Evolutionary conservation across 2,888 invertebrate genomes (phyloP).

Genomic region (Monochamus alternatus): DNA sequence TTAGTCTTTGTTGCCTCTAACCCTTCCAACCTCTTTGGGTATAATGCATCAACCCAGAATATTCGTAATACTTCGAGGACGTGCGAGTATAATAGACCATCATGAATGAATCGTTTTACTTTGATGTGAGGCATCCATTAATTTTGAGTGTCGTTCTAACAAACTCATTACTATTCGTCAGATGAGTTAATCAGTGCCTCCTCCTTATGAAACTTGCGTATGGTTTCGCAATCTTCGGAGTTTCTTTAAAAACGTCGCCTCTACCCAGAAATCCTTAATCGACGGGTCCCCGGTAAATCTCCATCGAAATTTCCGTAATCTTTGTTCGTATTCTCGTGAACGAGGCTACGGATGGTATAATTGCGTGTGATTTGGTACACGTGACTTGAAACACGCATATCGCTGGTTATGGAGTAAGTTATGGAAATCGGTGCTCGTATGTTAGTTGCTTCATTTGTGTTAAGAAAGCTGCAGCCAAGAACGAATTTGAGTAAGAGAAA

Average conservation of each 20-base stretch:
- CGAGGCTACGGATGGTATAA: not conserved
- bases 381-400: not conserved
- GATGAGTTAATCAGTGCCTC: not conserved
- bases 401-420: not conserved
- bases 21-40: no score
- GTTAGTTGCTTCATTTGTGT: no score
- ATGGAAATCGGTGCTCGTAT: not conserved
- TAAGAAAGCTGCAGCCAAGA: no score
- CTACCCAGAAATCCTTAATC: not conserved
- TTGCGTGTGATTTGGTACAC: not conserved
- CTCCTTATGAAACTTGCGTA: not conserved
- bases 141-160: not conserved
- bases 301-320: not conserved
- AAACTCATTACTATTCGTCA: not conserved
- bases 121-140: not conserved
- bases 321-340: not conserved
- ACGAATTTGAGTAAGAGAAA: no score
- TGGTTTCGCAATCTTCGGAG: not conserved
- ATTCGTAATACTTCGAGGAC: no score
- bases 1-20: no score
- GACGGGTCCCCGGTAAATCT: not conserved
- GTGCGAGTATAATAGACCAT: no score
- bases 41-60: no score
- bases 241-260: not conserved
- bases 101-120: no score